Percentiles rank a stretch among this genome's conserved stretches.
These are phyloP conservation scores for Ornithorhynchus anatinus DNA, from an alignment of 2,113 vertebrate species.

Conservation along the genomic window DNA sequence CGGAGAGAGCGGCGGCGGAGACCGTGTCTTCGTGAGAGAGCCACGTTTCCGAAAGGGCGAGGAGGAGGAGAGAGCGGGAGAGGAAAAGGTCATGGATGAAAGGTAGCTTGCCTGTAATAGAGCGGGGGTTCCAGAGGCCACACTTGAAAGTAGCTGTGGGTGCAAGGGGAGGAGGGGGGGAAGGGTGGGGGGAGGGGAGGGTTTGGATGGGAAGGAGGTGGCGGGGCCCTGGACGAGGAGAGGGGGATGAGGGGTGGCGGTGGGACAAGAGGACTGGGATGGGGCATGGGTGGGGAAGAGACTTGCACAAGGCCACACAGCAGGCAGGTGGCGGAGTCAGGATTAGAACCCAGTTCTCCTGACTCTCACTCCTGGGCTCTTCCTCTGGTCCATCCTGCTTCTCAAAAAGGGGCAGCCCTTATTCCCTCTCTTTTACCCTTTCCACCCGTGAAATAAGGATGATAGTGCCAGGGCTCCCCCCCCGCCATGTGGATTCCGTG, in stretches of 20 bases:
- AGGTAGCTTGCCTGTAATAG: too few species aligned
- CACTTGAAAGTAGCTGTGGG: too few species aligned
- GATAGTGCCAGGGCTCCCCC: neutral
- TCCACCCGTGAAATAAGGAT: neutral
- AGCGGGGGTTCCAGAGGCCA: too few species aligned
- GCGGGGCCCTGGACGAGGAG: too few species aligned
- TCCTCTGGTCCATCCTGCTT: neutral
- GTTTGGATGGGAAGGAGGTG: too few species aligned
- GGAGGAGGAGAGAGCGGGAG: neutral
- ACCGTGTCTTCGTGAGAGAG: too few species aligned
- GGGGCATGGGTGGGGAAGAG: too few species aligned
- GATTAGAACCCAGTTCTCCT: neutral
- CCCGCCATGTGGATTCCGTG: neutral
- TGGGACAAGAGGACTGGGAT: neutral
- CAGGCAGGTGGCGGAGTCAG: accelerated
- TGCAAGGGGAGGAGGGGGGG: too few species aligned
- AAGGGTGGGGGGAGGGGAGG: too few species aligned
- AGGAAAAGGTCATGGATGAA: too few species aligned
- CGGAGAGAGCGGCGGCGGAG: too few species aligned
- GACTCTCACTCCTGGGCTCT: neutral
- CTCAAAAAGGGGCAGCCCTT: neutral
- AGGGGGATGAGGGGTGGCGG: accelerated
- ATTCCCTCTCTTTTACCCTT: neutral
- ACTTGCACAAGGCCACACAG: neutral
- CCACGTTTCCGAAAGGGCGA: too few species aligned